phyloP scores from a whole-genome alignment of 2,888 invertebrate species.

The Scaptomyza tumidula region DNA sequence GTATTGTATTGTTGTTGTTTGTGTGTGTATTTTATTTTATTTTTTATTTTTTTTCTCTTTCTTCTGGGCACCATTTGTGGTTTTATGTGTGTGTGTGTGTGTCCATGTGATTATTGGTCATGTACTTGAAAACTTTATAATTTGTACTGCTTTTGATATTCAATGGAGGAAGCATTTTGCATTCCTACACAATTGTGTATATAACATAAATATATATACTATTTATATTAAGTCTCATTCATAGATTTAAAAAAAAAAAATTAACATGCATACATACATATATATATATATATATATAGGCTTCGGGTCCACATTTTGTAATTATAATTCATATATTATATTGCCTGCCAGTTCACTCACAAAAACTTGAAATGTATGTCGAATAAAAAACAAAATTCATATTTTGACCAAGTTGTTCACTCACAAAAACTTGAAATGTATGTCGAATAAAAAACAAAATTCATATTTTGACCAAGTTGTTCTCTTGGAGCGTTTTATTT shows the following conservation, averaged over 20 bases:
- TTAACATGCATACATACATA: not conserved
- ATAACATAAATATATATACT: constrained; percentile 9
- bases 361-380: constrained; percentile 12
- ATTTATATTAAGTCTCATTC: constrained; percentile 29
- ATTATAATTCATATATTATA: constrained; percentile 26
- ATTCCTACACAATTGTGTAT: constrained; percentile 14
- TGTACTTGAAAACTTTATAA: constrained; percentile 48
- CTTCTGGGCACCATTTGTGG: not conserved
- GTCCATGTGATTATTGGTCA: constrained; percentile 41
- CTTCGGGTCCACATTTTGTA: constrained; percentile 21
- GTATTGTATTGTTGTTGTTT: constrained; percentile 30
- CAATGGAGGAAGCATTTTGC: constrained; percentile 9
- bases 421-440: constrained; percentile 5
- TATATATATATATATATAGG: not conserved
- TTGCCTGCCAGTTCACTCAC: constrained; percentile 15
- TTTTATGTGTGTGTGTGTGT: not conserved
- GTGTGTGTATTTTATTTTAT: not conserved
- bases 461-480: constrained; percentile 15
- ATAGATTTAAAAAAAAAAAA: constrained; percentile 21
- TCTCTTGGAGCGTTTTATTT: constrained; percentile 1
- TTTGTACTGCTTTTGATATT: constrained; percentile 43
- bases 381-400: constrained; percentile 18
- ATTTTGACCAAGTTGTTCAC: constrained; percentile 14
- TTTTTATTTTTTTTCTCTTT: not conserved
- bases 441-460: constrained; percentile 24